A percentile compares a stretch with the other conserved stretches of the same genome.
These are phyloP conservation scores for Galaxias olidus DNA, from an alignment of 2,797 vertebrate species.

Conservation along the genomic window DNA sequence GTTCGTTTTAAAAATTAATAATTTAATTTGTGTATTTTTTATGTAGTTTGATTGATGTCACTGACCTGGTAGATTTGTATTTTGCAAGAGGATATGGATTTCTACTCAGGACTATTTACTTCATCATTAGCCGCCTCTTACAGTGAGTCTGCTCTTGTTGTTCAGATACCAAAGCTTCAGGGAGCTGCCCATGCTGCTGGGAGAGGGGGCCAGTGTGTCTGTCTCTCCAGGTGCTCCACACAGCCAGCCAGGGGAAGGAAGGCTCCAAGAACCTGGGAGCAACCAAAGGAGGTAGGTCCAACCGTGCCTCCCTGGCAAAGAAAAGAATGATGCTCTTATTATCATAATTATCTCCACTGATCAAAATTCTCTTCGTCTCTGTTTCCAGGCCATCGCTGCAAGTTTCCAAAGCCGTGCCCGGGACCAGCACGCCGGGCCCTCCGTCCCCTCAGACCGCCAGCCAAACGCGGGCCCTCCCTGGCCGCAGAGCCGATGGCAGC, in stretches of 20 bases:
- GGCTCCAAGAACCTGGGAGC: conserved; percentile 3
- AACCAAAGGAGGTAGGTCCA: conserved; percentile 7
- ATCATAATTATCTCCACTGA: too few species aligned
- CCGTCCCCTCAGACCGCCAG: conserved; percentile 6
- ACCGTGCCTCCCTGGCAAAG: conserved; percentile 4
- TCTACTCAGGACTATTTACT: too few species aligned
- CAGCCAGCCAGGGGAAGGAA: not conserved
- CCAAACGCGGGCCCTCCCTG: conserved; percentile 15
- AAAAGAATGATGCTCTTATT: too few species aligned
- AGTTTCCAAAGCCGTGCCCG: conserved; percentile 11
- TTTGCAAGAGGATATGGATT: too few species aligned
- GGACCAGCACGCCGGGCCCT: conserved; percentile 3
- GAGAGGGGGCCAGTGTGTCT: conserved; percentile 37
- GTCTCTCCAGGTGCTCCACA: conserved; percentile 7
- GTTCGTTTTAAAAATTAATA: too few species aligned
- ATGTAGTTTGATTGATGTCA: too few species aligned
- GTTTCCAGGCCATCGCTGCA: conserved; percentile 39
- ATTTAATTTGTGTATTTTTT: too few species aligned
- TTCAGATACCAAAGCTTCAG: conserved; percentile 75
- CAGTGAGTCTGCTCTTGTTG: not conserved
- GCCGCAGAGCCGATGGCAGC: conserved; percentile 15
- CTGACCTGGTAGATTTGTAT: too few species aligned
- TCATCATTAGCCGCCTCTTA: too few species aligned
- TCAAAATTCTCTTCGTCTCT: conserved; percentile 6
- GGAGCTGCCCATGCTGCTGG: conserved; percentile 65